These are phyloP conservation scores for Ichneumoninae sp. DNA, from an alignment of 2,888 invertebrate genomes.

Conservation along the genomic window DNA sequence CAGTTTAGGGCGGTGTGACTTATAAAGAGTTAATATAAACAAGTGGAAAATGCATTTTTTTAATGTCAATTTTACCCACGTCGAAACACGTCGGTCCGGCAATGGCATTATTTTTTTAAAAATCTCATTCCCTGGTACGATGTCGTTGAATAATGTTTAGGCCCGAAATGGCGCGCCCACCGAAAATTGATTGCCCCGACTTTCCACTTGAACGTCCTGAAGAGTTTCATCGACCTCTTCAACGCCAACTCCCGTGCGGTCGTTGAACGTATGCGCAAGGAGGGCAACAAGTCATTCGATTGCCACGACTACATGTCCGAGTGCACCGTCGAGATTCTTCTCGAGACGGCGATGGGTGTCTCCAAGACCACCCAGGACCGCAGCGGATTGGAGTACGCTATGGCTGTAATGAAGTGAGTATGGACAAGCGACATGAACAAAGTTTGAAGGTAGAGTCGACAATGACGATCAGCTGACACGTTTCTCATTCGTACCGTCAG, in stretches of 20 bases:
- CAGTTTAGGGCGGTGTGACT: too few species aligned
- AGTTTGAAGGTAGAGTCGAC: background rate
- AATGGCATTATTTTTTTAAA: too few species aligned
- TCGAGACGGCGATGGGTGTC: constrained; percentile 95
- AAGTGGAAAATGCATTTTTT: too few species aligned
- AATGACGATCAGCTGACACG: background rate
- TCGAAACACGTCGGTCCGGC: too few species aligned
- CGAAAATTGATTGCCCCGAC: constrained; percentile 94
- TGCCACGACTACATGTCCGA: constrained; percentile 94
- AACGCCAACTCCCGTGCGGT: constrained; percentile 92
- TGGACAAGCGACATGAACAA: background rate
- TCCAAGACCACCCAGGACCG: constrained; percentile 92
- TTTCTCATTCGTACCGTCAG: constrained; percentile 71
- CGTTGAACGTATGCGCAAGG: constrained; percentile 90
- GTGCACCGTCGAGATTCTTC: constrained; percentile 92
- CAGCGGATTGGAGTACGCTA: constrained; percentile 93
- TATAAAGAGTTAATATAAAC: too few species aligned
- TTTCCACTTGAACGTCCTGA: constrained; percentile 94
- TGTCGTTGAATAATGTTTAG: constrained; percentile 81
- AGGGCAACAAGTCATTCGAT: constrained; percentile 89
- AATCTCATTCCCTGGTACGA: background rate
- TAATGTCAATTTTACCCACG: too few species aligned
- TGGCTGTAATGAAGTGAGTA: constrained; percentile 92
- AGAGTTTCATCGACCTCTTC: constrained; percentile 94
- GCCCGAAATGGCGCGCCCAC: constrained; percentile 94